Conservation (phyloP, 2,113 vertebrate species). For the Danio rerio region GRCz12tu NC_133190.1:31431001-31431500, state of each 20-base stretch:
- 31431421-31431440: background rate
- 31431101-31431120: too few species aligned
- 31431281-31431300: background rate
- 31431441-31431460: conserved; percentile 11
- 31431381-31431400: conserved; percentile 4
- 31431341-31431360: background rate
- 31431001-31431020: background rate
- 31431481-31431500: too few species aligned
- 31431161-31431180: too few species aligned
- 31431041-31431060: background rate
- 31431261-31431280: background rate
- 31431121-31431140: background rate
- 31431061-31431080: background rate
- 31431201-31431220: background rate
- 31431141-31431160: background rate
- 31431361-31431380: background rate
- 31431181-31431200: background rate
- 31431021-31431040: background rate
- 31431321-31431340: background rate
- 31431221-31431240: background rate
- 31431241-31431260: background rate
- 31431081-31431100: background rate
- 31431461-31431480: conserved; percentile 2
- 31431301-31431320: background rate
- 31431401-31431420: background rate